Conservation (phyloP, 2,113 vertebrate genomes). For the Nymphicus hollandicus region DNA sequence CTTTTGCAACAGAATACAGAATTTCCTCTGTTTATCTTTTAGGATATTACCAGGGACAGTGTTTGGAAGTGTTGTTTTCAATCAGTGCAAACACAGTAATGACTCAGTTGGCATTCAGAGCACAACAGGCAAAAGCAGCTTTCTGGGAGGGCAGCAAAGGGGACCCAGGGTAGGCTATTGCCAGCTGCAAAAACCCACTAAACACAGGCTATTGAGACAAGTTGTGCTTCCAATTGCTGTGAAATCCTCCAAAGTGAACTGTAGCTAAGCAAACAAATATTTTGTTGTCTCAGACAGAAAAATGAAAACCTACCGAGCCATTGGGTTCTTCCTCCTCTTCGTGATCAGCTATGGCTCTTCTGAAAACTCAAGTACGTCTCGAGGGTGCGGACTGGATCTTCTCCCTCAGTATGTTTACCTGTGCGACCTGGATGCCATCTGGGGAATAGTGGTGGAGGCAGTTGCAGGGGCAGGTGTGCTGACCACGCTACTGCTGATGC, state of each 20-base stretch:
- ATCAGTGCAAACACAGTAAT: not conserved
- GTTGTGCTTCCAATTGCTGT: not conserved
- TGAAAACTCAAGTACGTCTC: slow-evolving; percentile 77
- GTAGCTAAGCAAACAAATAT: not conserved
- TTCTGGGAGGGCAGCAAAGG: slow-evolving; percentile 1
- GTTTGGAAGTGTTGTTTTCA: not conserved
- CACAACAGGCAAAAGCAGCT: not conserved
- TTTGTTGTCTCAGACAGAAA: slow-evolving; percentile 63
- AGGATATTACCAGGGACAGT: not conserved
- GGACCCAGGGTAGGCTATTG: not conserved
- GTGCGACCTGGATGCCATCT: slow-evolving; percentile 93
- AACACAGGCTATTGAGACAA: not conserved
- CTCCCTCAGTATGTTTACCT: slow-evolving; percentile 87
- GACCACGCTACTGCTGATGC: slow-evolving; percentile 82
- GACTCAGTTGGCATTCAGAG: not conserved
- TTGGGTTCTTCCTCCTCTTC: slow-evolving; percentile 80
- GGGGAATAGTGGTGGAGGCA: slow-evolving; percentile 91
- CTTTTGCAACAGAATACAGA: not conserved
- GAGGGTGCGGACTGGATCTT: slow-evolving; percentile 89
- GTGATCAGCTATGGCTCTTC: slow-evolving; percentile 75
- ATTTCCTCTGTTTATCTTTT: not conserved
- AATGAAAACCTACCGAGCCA: slow-evolving; percentile 72
- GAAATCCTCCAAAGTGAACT: not conserved
- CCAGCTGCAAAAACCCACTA: not conserved
- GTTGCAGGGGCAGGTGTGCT: slow-evolving; percentile 85